A percentile compares a stretch with the other conserved stretches of the same genome.
Evolutionary conservation across 2,113 vertebrate species (phyloP).

Genomic region (Varanus salvator): DNA sequence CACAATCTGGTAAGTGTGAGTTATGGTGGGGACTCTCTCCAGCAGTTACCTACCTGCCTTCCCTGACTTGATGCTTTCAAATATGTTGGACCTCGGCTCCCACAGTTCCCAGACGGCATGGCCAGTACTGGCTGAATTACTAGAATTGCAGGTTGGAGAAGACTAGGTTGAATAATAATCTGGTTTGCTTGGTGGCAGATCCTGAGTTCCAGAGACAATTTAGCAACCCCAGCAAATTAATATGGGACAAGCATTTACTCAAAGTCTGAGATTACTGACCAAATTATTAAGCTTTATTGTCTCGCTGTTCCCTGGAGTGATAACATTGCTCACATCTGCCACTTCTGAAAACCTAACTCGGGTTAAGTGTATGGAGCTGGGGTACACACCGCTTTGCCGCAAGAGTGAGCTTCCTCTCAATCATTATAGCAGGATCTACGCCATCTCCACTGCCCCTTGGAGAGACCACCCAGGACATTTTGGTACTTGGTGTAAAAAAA

Average conservation of each 20-base stretch:
- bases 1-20: conserved; percentile 86
- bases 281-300: not conserved
- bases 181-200: not conserved
- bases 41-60: accelerated
- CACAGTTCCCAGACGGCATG: not conserved
- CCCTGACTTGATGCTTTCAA: not conserved
- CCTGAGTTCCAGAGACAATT: not conserved
- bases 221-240: not conserved
- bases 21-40: not conserved
- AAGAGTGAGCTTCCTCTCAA: not conserved
- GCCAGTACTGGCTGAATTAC: not conserved
- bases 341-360: not conserved
- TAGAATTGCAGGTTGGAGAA: accelerated
- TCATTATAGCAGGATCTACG: too few relatives aligned
- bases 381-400: not conserved
- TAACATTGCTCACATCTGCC: not conserved
- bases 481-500: not conserved
- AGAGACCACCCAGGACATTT: not conserved
- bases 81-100: not conserved
- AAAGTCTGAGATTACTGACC: not conserved
- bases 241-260: not conserved
- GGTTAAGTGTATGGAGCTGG: too few relatives aligned
- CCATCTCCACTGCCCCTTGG: too few relatives aligned
- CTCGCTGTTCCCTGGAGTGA: too few relatives aligned
- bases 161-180: not conserved